phyloP scores from a whole-genome alignment of 92 coral and sea anemone genomes.

The Blastomussa wellsi region DNA sequence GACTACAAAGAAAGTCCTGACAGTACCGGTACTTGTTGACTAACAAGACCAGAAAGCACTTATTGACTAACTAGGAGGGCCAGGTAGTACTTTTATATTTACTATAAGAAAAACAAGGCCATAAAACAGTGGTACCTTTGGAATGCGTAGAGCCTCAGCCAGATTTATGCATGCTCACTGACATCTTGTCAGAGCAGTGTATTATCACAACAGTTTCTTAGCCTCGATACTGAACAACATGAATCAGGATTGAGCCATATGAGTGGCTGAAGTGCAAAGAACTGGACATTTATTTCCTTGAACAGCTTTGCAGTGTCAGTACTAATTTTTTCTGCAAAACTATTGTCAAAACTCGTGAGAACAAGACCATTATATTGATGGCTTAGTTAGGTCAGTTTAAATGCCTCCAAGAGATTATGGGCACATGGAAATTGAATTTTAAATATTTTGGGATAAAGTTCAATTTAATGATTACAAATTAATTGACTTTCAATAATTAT shows the following conservation, averaged over 20 bases:
- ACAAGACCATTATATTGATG: neutral
- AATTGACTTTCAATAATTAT: neutral
- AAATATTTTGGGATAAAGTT: neutral
- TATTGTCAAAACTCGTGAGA: neutral
- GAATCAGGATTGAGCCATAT: too few species aligned
- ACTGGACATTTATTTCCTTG: too few species aligned
- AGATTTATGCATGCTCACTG: neutral
- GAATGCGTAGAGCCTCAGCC: neutral
- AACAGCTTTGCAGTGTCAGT: too few species aligned
- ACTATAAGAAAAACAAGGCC: neutral
- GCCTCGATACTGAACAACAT: too few species aligned
- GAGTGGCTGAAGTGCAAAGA: too few species aligned
- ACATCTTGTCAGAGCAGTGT: too few species aligned
- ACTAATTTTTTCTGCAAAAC: neutral
- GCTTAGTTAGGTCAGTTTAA: neutral
- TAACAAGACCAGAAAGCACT: neutral
- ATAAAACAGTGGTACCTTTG: neutral
- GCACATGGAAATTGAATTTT: neutral
- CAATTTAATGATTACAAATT: too few species aligned
- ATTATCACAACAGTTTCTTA: too few species aligned
- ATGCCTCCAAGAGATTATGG: neutral
- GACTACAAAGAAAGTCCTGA: too few species aligned
- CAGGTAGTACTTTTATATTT: neutral
- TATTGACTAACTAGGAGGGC: neutral
- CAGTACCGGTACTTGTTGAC: too few species aligned